Conservation (phyloP, 1,140 invertebrate genomes). For the Gryllus bimaculatus region DNA sequence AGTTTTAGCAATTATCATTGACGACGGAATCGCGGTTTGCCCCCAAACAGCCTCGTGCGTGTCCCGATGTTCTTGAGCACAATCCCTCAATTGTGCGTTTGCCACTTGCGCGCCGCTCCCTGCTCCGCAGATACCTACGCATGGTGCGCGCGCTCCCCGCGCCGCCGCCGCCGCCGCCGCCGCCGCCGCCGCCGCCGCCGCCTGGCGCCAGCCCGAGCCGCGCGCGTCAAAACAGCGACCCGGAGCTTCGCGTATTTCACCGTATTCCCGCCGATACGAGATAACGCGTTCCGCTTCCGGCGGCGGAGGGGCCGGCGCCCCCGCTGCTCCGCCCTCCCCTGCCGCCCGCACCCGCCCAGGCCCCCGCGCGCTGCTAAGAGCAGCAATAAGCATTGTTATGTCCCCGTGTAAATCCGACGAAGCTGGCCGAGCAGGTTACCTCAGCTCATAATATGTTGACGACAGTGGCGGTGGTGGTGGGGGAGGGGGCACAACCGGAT, state of each 20-base stretch:
- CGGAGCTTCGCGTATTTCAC: background rate
- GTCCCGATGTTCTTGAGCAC: too few relatives aligned
- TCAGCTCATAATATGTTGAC: background rate
- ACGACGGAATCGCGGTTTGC: too few relatives aligned
- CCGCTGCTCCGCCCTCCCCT: too few relatives aligned
- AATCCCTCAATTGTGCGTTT: too few relatives aligned
- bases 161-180: too few relatives aligned
- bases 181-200: too few relatives aligned
- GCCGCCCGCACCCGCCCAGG: background rate
- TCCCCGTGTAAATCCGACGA: background rate
- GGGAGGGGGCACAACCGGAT: background rate
- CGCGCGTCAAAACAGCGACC: background rate
- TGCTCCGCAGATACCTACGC: background rate
- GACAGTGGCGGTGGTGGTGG: background rate
- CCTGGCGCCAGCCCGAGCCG: too few relatives aligned
- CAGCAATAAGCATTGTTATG: background rate
- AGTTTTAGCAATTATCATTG: too few relatives aligned
- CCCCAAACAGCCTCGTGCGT: too few relatives aligned
- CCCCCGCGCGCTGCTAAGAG: background rate
- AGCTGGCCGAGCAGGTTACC: conserved; percentile 2
- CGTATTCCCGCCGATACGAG: background rate
- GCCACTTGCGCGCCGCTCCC: too few relatives aligned
- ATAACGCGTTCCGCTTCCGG: background rate
- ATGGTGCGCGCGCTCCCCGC: background rate
- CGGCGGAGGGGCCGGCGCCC: too few relatives aligned